These are phyloP conservation scores for Tiliqua scincoides DNA, from an alignment of 2,113 vertebrate genomes.

Conservation along the genomic window DNA sequence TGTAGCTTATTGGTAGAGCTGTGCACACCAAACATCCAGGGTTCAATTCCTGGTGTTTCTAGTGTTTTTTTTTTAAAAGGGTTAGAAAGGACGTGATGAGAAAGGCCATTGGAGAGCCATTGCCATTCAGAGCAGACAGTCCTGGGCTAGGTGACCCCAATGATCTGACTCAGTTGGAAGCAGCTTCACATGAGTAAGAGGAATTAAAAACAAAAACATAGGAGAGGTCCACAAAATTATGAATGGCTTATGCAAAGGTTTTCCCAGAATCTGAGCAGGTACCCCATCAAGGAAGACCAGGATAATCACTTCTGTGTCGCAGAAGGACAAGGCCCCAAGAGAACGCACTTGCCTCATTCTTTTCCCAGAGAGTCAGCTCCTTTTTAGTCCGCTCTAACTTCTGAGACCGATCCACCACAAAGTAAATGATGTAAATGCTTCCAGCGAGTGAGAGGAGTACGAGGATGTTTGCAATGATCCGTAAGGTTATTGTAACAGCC, in stretches of 20 bases:
- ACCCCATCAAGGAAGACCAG: neutral
- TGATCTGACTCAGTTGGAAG: no score
- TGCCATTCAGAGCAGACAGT: no score
- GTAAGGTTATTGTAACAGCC: constrained; percentile 90
- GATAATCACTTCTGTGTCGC: neutral
- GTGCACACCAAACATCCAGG: no score
- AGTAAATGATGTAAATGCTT: constrained; percentile 99
- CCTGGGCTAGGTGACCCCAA: no score
- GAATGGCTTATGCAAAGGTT: neutral
- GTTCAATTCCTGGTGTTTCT: no score
- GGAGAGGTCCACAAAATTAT: neutral
- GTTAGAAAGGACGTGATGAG: no score
- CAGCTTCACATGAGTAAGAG: no score
- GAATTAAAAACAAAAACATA: neutral
- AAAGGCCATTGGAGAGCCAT: no score
- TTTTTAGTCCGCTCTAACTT: constrained; percentile 87
- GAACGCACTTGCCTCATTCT: constrained; percentile 87
- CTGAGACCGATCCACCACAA: constrained; percentile 97
- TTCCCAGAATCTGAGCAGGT: neutral
- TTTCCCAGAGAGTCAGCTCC: constrained; percentile 96
- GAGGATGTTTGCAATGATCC: constrained; percentile 92
- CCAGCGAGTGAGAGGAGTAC: constrained; percentile 95
- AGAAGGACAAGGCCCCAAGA: neutral
- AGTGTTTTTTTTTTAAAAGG: no score
- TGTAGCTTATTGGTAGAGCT: no score